Percentiles rank a stretch among this genome's conserved stretches.
phyloP scores from a whole-genome alignment of 2,113 vertebrate species.

The Patagioenas fasciata region DNA sequence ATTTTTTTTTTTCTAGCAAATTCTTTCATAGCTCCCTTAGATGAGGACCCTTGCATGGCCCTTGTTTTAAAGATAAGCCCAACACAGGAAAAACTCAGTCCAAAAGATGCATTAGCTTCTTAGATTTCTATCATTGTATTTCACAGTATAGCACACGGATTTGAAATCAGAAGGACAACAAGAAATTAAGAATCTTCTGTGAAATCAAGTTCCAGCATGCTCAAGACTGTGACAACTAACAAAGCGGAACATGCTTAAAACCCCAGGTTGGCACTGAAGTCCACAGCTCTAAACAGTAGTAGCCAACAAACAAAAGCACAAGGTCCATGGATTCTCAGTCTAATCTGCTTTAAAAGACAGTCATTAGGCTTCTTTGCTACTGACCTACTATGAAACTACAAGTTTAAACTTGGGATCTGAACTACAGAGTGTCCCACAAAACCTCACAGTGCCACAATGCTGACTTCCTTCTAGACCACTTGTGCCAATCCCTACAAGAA shows the following conservation, averaged over 20 bases:
- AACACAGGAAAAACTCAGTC: background rate
- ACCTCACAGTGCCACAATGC: no score
- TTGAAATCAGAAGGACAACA: background rate
- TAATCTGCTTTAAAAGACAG: background rate
- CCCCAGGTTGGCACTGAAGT: background rate
- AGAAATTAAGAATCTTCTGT: background rate
- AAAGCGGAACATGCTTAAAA: background rate
- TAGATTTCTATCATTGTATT: background rate
- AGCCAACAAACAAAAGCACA: background rate
- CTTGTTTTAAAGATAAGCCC: background rate
- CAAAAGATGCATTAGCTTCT: background rate
- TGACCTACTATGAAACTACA: background rate
- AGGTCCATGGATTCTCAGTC: background rate
- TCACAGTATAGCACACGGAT: background rate
- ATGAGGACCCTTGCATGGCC: background rate
- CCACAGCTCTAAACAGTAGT: background rate
- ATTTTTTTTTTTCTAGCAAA: background rate
- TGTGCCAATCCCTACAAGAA: background rate
- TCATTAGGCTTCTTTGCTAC: background rate
- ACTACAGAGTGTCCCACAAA: background rate
- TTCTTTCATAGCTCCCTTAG: background rate
- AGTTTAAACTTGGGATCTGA: background rate
- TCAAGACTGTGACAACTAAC: background rate
- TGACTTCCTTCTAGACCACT: background rate
- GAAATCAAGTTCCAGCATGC: background rate